These are phyloP conservation scores for Hemiprocne comata DNA, from an alignment of 2,113 vertebrate species.

Conservation along the genomic window DNA sequence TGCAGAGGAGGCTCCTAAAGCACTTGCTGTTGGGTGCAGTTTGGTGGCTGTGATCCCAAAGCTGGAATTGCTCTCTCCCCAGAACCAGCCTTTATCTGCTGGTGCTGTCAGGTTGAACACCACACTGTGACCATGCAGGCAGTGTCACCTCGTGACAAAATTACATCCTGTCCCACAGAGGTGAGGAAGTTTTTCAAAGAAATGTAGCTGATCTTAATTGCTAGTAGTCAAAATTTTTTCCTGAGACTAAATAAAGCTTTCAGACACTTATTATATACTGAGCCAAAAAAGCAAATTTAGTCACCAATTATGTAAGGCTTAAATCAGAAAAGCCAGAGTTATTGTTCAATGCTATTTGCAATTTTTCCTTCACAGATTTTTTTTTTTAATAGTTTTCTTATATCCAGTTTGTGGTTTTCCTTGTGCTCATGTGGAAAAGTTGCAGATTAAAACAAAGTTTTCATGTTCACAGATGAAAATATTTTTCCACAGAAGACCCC, in stretches of 20 bases:
- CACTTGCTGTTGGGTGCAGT: constrained; percentile 9
- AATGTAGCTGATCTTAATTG: constrained; percentile 15
- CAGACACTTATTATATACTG: not conserved
- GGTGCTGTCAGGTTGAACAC: constrained; percentile 12
- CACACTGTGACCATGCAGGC: constrained; percentile 3
- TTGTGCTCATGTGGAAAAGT: not conserved
- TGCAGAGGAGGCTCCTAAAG: constrained; percentile 3
- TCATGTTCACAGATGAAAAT: not conserved
- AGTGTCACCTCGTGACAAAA: constrained; percentile 27
- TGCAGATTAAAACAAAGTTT: not conserved
- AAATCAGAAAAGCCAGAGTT: not conserved
- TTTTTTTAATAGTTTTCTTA: no score
- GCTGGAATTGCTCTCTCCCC: not conserved
- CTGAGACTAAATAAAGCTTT: not conserved
- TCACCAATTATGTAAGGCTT: not conserved
- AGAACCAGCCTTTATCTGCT: not conserved
- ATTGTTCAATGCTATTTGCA: not conserved
- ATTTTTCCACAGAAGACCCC: not conserved
- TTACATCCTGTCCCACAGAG: not conserved
- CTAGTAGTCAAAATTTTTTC: not conserved
- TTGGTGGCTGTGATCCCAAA: not conserved
- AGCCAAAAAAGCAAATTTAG: not conserved
- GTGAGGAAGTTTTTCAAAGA: not conserved
- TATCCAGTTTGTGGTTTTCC: not conserved
- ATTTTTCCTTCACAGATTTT: not conserved